Evolutionary conservation across 2,113 vertebrate genomes (phyloP).

Genomic region (Hemiscyllium ocellatum): DNA sequence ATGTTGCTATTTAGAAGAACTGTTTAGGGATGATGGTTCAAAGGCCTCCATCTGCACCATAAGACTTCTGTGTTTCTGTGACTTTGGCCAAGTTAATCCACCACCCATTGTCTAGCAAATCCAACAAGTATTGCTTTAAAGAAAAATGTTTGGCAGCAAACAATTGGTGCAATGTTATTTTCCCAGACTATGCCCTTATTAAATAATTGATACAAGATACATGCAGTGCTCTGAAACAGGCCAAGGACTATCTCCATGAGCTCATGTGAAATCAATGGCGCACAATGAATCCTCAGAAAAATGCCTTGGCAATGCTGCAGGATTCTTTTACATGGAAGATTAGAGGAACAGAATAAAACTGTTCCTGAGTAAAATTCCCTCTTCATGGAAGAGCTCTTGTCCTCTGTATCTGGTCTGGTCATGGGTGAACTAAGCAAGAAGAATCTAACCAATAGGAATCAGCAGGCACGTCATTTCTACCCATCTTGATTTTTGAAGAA

Average conservation of each 20-base stretch:
- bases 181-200: not conserved
- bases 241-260: not conserved
- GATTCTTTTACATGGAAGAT: not conserved
- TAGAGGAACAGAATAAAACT: not conserved
- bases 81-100: not conserved
- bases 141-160: not conserved
- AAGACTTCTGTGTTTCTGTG: no score
- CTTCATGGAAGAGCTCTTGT: not conserved
- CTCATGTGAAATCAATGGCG: not conserved
- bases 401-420: not conserved
- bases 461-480: not conserved
- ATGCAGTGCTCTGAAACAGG: not conserved
- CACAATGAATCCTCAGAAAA: slow-evolving; percentile 9
- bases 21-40: no score
- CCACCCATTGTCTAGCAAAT: not conserved
- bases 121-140: not conserved
- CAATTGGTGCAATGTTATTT: not conserved
- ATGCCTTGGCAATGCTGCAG: not conserved
- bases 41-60: not conserved
- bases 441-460: not conserved
- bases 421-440: not conserved
- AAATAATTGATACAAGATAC: not conserved
- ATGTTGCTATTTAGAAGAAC: no score
- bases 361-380: not conserved
- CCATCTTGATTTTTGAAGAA: not conserved